These are phyloP conservation scores for Scaptomyza tumidula DNA, from an alignment of 2,888 invertebrate genomes.

Conservation along the genomic window DNA sequence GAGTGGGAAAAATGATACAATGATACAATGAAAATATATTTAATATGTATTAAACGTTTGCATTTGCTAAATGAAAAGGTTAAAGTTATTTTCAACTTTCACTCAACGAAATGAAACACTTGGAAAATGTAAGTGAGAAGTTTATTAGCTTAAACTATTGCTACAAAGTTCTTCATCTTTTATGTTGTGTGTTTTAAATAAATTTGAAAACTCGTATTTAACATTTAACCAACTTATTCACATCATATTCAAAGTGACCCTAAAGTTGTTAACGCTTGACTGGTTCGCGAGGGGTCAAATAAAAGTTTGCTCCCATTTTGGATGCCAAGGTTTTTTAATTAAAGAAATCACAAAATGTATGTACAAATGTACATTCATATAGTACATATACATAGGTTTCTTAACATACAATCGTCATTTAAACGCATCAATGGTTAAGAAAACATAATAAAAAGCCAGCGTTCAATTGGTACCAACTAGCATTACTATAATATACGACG, in stretches of 20 bases:
- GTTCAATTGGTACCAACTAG: constrained; percentile 19
- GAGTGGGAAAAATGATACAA: neutral
- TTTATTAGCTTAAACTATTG: neutral
- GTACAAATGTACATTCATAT: no score
- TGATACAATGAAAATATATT: constrained; percentile 11
- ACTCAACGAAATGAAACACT: neutral
- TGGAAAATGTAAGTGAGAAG: no score
- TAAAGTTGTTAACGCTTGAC: constrained; percentile 28
- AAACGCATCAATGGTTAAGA: constrained; percentile 41
- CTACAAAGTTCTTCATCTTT: neutral
- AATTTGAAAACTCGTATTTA: neutral
- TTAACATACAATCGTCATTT: constrained; percentile 10
- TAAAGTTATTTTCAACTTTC: constrained; percentile 1
- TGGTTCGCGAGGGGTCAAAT: constrained; percentile 42
- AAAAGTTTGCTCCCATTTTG: constrained; percentile 11
- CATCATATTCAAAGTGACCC: constrained; percentile 10
- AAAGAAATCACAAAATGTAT: constrained; percentile 18
- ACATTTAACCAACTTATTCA: neutral
- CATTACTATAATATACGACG: constrained; percentile 3
- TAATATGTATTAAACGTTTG: constrained; percentile 14
- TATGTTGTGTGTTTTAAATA: neutral
- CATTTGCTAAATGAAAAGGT: constrained; percentile 3
- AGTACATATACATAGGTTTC: neutral
- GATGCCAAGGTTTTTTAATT: constrained; percentile 30
- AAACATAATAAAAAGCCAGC: constrained; percentile 36